Conservation (phyloP, 2,113 vertebrate genomes). For the Columba livia region DNA sequence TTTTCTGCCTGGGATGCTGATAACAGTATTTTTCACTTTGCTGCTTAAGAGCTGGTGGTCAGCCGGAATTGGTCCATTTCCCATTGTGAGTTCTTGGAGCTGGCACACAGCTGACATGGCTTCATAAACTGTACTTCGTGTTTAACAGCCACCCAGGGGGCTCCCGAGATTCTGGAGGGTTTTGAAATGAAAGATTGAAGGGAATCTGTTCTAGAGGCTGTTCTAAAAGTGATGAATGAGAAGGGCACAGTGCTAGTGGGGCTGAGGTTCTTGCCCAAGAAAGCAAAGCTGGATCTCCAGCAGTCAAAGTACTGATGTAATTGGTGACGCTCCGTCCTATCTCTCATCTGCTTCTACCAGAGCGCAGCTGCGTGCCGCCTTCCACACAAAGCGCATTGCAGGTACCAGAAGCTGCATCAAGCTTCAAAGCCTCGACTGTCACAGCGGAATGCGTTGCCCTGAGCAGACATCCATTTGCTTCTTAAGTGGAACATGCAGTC, state of each 20-base stretch:
- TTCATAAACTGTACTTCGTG: background rate
- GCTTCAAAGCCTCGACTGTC: background rate
- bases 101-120: background rate
- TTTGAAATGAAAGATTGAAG: background rate
- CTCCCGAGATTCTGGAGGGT: background rate
- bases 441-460: background rate
- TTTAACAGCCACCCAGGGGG: background rate
- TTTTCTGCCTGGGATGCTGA: background rate
- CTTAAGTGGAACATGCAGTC: background rate
- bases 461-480: background rate
- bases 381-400: background rate
- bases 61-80: background rate
- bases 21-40: background rate
- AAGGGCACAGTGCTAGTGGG: background rate
- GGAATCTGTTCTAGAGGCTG: background rate
- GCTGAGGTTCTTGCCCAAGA: background rate
- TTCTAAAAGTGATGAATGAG: background rate
- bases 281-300: background rate
- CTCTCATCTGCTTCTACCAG: background rate
- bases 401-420: background rate
- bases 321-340: background rate
- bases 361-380: background rate
- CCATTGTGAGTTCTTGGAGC: background rate
- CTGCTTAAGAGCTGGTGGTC: background rate
- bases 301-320: background rate